Base-by-base conservation (phyloP, 2,113 vertebrate genomes). In the Psilopsiagon aurifrons region DNA sequence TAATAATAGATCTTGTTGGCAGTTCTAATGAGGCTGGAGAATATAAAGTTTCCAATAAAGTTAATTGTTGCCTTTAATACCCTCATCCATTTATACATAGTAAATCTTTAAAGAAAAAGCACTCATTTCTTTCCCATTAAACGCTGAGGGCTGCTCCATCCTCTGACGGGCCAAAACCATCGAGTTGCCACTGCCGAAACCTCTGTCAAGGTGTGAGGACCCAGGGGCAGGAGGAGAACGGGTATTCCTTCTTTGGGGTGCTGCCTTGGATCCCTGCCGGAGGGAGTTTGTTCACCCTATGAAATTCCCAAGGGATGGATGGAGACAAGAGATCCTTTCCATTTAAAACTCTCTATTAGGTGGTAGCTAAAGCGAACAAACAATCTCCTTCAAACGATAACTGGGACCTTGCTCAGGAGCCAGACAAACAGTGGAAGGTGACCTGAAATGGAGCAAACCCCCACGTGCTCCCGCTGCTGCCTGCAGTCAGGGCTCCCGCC, bases 41-140 rank as follows among this genome's bases (percentile, higher is more conserved):
- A 96, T 98, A 98, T 98, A 98, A 98, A 98, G 98, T 97, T 98
- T 97, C 98, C 98, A 98, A 98, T 98, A 98, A 98, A 98, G 98
- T 98, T 98, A 98, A 98, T 98, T 98, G 98, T 98, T 98, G 97
- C 97, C 97, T 98, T 98, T 98, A 98, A 98, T 97, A 98, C 98
- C 97, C 98, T 97, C 97, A 97, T 95, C 97, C 97, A 98, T 98
- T 98, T 97, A 97, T 95, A 98, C 97, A 93, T 94, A 97, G 98
- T 98, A 98, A 98, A 98, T 98, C 98, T 98, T 98, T 96, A 97
- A 97, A 96, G 92, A 76, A 97, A 96, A 97, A 98, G 77, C 94
- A 67, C 94, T 97, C 81, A 57, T 97, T 97, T 94, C 91, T 92
- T 89, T 92, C 63, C 66, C 82, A 90, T 97, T 96, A 97, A 96